Conservation (phyloP, 2,113 vertebrate species). For the Eurystomus gularis region DNA sequence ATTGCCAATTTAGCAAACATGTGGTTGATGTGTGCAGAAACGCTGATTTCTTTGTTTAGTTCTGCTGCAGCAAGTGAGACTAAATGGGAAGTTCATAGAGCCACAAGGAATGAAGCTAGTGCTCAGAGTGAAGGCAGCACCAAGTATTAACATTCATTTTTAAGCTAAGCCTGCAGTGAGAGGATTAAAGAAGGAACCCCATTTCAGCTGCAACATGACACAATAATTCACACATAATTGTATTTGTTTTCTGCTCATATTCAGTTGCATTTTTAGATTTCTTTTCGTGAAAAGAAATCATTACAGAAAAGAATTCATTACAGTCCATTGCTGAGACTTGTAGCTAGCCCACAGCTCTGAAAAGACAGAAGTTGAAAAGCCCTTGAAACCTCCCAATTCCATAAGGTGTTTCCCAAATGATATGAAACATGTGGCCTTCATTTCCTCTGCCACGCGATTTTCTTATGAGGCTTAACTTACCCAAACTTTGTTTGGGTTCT, state of each 20-base stretch:
- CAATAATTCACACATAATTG: not conserved
- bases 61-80: not conserved
- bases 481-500: not conserved
- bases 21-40: not conserved
- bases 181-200: not conserved
- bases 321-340: not conserved
- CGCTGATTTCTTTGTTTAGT: not conserved
- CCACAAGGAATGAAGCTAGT: not conserved
- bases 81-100: not conserved
- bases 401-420: not conserved
- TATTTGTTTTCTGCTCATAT: not conserved
- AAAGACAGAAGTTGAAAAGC: slow-evolving; percentile 22
- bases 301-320: no score
- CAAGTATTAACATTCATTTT: not conserved
- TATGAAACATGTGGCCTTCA: not conserved
- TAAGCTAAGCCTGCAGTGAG: not conserved
- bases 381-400: not conserved
- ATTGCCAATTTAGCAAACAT: not conserved
- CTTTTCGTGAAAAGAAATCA: not conserved
- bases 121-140: not conserved
- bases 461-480: not conserved
- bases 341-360: not conserved
- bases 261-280: not conserved
- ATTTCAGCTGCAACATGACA: not conserved
- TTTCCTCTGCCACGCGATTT: not conserved